Conservation (phyloP, 2,113 vertebrate species). For the Sclerurus mexicanus region DNA sequence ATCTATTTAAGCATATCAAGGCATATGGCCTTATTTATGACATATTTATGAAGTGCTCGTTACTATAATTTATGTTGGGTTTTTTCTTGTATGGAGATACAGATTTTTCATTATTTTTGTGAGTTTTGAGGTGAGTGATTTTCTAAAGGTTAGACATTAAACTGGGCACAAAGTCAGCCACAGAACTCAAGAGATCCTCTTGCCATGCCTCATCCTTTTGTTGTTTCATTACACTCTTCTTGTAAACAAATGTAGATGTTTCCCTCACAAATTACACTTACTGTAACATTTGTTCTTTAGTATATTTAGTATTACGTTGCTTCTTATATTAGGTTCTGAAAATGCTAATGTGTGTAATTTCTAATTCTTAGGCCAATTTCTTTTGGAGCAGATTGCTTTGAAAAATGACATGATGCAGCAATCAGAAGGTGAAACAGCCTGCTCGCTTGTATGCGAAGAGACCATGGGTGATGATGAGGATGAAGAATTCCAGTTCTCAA, state of each 20-base stretch:
- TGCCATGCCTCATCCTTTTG: neutral
- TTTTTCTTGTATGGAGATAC: neutral
- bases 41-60: neutral
- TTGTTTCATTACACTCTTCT: neutral
- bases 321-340: neutral
- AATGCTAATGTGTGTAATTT: neutral
- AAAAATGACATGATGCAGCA: neutral
- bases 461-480: conserved; percentile 67
- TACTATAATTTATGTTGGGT: neutral
- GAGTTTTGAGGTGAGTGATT: neutral
- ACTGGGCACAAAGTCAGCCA: neutral
- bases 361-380: conserved; percentile 79
- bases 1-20: neutral
- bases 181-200: neutral
- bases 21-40: neutral
- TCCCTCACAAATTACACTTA: neutral
- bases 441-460: conserved; percentile 69
- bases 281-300: neutral
- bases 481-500: conserved; percentile 83
- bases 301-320: neutral
- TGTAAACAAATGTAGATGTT: neutral
- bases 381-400: conserved; percentile 71
- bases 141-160: neutral
- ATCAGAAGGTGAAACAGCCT: conserved; percentile 64
- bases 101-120: neutral